A percentile compares a stretch with the other conserved stretches of the same genome.
Evolutionary conservation across 2,113 vertebrate species (phyloP).

Genomic region (Labeo catla): DNA sequence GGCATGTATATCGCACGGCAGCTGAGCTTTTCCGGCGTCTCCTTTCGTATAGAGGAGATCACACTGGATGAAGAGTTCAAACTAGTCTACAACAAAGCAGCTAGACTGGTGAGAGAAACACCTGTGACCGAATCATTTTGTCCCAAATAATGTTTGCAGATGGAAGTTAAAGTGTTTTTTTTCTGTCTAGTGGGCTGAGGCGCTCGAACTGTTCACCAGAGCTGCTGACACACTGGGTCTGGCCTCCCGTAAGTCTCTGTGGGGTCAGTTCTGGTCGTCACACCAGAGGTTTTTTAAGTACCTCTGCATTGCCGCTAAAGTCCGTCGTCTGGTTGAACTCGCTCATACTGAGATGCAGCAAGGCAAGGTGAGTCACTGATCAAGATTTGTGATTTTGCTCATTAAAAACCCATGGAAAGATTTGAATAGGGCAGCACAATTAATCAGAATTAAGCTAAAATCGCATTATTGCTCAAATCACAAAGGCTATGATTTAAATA

Average conservation of each 20-base stretch:
- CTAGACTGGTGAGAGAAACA: slow-evolving; percentile 84
- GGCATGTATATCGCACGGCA: slow-evolving; percentile 99
- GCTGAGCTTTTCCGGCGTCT: slow-evolving; percentile 96
- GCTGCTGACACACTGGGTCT: slow-evolving; percentile 89
- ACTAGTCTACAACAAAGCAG: slow-evolving; percentile 91
- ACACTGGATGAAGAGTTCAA: slow-evolving; percentile 85
- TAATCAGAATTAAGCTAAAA: no score
- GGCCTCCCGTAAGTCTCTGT: slow-evolving; percentile 93
- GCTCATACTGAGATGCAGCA: slow-evolving; percentile 85
- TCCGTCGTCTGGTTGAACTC: slow-evolving; percentile 90
- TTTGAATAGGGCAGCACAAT: not conserved
- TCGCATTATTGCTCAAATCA: no score
- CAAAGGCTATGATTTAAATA: no score
- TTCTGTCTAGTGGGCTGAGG: slow-evolving; percentile 89
- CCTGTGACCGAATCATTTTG: not conserved
- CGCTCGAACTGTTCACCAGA: slow-evolving; percentile 87
- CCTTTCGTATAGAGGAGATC: slow-evolving; percentile 96
- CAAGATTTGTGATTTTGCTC: not conserved
- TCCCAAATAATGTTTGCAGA: not conserved
- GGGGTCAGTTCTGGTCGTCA: slow-evolving; percentile 98
- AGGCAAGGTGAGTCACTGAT: slow-evolving; percentile 82
- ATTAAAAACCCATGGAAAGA: not conserved
- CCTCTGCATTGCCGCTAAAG: slow-evolving; percentile 95
- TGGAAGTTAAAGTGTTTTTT: not conserved
- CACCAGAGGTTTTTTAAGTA: slow-evolving; percentile 99